phyloP scores from a whole-genome alignment of 2,113 vertebrate genomes.

The Aldabrachelys gigantea region DNA sequence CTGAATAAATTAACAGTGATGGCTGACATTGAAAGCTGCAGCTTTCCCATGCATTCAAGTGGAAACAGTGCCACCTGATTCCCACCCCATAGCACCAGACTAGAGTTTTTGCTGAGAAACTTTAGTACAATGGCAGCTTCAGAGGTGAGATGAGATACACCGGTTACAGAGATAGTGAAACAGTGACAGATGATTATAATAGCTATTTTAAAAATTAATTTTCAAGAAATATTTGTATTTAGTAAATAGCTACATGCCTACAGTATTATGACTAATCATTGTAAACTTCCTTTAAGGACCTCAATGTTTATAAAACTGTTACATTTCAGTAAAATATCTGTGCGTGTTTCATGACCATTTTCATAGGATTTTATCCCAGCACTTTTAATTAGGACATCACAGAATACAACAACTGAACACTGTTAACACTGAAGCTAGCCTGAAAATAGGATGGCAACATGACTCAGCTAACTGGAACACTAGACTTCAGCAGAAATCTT shows the following conservation, averaged over 20 bases:
- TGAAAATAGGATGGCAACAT: neutral
- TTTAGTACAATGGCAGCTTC: neutral
- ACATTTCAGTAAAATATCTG: neutral
- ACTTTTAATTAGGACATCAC: neutral
- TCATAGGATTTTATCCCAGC: neutral
- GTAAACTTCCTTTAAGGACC: neutral
- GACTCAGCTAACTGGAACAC: neutral
- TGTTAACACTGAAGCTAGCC: neutral
- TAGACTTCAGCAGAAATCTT: neutral
- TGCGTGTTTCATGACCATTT: neutral
- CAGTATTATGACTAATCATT: neutral
- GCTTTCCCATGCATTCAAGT: neutral
- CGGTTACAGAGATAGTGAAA: neutral
- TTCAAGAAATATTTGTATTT: neutral
- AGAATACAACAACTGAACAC: neutral
- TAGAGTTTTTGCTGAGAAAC: neutral
- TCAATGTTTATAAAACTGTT: neutral
- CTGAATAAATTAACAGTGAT: neutral
- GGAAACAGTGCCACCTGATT: neutral
- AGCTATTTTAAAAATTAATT: neutral
- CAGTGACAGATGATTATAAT: neutral
- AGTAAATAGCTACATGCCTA: neutral
- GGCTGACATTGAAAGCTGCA: neutral
- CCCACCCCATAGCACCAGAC: neutral
- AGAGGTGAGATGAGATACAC: neutral